Percentiles rank a stretch among this genome's conserved stretches.
phyloP scores from a whole-genome alignment of 2,797 vertebrate genomes.

The Orestias chungarensis region DNA sequence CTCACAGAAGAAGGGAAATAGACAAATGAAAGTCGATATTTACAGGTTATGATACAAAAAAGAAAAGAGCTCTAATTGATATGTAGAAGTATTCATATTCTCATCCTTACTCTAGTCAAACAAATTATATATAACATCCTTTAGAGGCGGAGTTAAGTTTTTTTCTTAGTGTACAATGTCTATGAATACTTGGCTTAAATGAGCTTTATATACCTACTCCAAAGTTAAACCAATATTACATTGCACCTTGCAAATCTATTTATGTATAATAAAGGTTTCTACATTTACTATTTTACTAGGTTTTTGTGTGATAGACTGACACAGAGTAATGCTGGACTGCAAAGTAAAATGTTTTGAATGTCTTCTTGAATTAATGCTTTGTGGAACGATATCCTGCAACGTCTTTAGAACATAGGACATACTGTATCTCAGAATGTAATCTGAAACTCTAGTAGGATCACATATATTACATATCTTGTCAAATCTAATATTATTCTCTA shows the following conservation, averaged over 20 bases:
- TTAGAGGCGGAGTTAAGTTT: slow-evolving; percentile 8
- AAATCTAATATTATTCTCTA: neutral
- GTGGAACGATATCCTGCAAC: neutral
- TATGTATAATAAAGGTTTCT: neutral
- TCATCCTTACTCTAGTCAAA: slow-evolving; percentile 15
- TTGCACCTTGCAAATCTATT: neutral
- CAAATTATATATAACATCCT: slow-evolving; percentile 17
- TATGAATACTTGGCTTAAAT: slow-evolving; percentile 5
- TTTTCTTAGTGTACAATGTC: slow-evolving; percentile 37
- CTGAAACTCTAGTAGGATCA: neutral
- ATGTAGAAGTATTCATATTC: slow-evolving; percentile 12
- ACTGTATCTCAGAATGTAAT: neutral
- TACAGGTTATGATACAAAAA: slow-evolving; percentile 32
- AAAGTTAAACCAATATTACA: neutral
- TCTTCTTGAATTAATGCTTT: neutral
- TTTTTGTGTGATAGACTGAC: neutral
- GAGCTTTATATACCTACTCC: neutral
- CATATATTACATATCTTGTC: neutral
- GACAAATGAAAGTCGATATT: slow-evolving; percentile 41
- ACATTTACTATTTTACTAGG: neutral
- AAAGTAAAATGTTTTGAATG: neutral
- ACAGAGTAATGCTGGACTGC: neutral
- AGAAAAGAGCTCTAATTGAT: slow-evolving; percentile 9
- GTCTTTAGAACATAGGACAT: no score
- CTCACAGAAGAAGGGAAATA: slow-evolving; percentile 18